Conservation (phyloP, 2,888 invertebrate species). For the Andrena flavipes region DNA sequence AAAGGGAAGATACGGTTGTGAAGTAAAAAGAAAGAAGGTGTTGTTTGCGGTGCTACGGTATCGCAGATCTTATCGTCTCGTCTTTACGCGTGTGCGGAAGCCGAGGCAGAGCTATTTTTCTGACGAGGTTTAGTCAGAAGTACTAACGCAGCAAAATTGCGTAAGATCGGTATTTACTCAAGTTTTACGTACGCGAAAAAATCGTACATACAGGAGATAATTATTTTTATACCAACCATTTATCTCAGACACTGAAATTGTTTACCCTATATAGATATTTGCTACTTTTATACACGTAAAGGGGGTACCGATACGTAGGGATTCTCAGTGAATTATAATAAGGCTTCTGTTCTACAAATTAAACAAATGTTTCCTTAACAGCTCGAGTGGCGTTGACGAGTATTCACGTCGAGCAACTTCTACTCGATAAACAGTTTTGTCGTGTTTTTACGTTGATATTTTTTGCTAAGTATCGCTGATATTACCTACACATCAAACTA, state of each 20-base stretch:
- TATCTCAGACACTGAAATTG: background rate
- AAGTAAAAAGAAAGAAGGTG: background rate
- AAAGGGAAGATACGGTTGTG: background rate
- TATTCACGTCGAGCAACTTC: no score
- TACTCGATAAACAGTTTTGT: no score
- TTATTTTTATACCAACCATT: background rate
- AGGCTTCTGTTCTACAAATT: no score
- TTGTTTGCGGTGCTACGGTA: slow-evolving; percentile 16
- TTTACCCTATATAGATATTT: background rate
- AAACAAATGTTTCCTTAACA: no score
- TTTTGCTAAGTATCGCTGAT: no score
- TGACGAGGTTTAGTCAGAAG: background rate
- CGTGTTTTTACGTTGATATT: no score
- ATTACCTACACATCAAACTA: no score
- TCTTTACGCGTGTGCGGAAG: background rate
- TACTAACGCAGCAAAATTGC: background rate
- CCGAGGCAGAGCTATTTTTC: background rate
- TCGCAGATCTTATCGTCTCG: slow-evolving; percentile 10
- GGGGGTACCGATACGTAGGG: no score
- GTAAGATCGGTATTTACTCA: background rate
- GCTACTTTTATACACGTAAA: no score
- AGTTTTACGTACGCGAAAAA: background rate
- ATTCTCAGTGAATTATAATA: no score
- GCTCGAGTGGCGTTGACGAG: no score
- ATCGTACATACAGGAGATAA: background rate